Evolutionary conservation across 2,888 invertebrate genomes (phyloP), one percentile per base, ranked within the genome.

Genomic region (Drosophila niveifrons): DNA sequence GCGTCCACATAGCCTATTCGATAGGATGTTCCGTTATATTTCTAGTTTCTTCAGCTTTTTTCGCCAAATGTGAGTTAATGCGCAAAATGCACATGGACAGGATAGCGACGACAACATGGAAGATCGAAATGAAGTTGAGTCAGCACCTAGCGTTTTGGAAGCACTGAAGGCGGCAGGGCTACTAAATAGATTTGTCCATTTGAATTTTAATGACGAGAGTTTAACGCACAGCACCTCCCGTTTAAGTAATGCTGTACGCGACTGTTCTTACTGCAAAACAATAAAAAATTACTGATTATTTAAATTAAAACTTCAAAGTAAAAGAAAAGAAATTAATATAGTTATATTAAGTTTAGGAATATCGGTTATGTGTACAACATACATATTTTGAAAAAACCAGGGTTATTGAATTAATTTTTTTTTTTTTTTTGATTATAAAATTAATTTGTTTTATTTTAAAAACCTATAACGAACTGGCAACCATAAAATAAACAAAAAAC

Each of bases 241-340:
- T 39, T 39, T 58, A 48, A 58, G 41, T 48, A 58, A 48, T 58
- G 41, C 17, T 58, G 48, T 58, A 17, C 48, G 48, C 28, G 48
- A 48, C 58, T 48, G 58, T 58, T 58, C 48, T 48, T 48, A 48
- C 17, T n/a, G n/a, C n/a, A n/a, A n/a, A n/a, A n/a, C n/a, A n/a
- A n/a, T n/a, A n/a, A n/a, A n/a, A n/a, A n/a, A n/a, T 43, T n/a
- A 53, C 53, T 52, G 39, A 58, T 47, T 57, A 47, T 48, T 47
- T 48, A 18, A 46, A 46, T 36, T 46, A 36, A 36, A 10, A 36
- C 3, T 11, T 2, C 2, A 36, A 29, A 29, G 6, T 4, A 29
- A 29, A 29, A 4, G 6, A 4, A 29, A n/a, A 29, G 29, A 29
- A 29, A 29, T 29, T 29, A 29, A 29, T 29, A 3, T 29, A 4